Evolutionary conservation across 2,888 invertebrate species (phyloP).

Genomic region (Bhutanitis thaidina): DNA sequence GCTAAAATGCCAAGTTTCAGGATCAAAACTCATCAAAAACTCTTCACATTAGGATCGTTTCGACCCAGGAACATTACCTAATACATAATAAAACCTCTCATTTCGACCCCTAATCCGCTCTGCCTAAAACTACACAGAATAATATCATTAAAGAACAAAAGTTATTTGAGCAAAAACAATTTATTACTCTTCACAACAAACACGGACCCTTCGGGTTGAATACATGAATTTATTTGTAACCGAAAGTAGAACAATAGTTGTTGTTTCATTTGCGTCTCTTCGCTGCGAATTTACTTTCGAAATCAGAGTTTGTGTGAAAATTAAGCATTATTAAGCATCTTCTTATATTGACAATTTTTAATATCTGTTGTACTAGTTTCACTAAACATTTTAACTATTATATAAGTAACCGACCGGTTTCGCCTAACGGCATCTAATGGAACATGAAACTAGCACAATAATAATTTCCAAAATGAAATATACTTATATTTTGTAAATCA

Average conservation of each 20-base stretch:
- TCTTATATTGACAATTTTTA: no score
- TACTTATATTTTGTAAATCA: no score
- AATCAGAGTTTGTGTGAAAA: no score
- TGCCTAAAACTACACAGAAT: neutral
- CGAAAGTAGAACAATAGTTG: neutral
- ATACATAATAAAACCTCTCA: neutral
- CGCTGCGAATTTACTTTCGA: no score
- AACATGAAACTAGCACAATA: no score
- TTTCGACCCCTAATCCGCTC: neutral
- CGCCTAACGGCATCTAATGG: no score
- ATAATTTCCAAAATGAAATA: no score
- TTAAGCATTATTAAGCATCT: no score
- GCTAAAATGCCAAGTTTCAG: neutral
- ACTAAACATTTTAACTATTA: no score
- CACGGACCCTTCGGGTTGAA: neutral
- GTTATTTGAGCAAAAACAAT: conserved; percentile 29
- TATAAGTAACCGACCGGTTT: no score
- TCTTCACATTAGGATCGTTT: neutral
- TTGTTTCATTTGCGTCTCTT: no score
- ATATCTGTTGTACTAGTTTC: no score
- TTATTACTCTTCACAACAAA: neutral
- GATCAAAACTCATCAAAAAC: conserved; percentile 14
- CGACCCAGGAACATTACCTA: neutral
- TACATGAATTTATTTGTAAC: neutral
- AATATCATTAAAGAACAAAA: conserved; percentile 37